phyloP scores from a whole-genome alignment of 2,113 vertebrate species.

The Polypterus bichir region DNA sequence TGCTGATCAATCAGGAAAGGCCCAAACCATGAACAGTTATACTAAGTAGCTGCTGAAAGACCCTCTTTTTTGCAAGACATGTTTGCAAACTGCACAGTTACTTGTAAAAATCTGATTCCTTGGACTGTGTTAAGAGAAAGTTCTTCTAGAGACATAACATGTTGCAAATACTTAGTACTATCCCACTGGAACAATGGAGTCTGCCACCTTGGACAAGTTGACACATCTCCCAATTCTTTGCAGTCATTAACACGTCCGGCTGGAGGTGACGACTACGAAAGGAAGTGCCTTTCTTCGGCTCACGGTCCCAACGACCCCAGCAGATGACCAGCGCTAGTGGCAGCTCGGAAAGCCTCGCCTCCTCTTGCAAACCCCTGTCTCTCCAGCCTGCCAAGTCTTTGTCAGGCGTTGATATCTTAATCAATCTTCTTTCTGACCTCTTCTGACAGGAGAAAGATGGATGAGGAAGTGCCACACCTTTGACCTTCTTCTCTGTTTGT shows the following conservation, averaged over 20 bases:
- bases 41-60: no score
- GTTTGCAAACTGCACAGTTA: neutral
- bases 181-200: slow-evolving; percentile 12
- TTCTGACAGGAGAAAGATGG: slow-evolving; percentile 73
- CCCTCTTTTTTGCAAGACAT: neutral
- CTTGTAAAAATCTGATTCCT: neutral
- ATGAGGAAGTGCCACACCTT: slow-evolving; percentile 73
- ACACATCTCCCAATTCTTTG: slow-evolving; percentile 13
- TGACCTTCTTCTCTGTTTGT: slow-evolving; percentile 64
- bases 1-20: no score
- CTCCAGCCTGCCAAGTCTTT: slow-evolving; percentile 50
- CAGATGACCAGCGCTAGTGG: slow-evolving; percentile 48
- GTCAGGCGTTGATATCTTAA: slow-evolving; percentile 87
- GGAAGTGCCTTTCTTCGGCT: slow-evolving; percentile 28
- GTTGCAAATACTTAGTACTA: no score
- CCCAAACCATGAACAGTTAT: no score
- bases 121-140: neutral
- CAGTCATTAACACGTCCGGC: slow-evolving; percentile 21
- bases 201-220: slow-evolving; percentile 24
- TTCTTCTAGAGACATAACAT: no score
- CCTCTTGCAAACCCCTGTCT: slow-evolving; percentile 25
- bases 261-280: slow-evolving; percentile 21
- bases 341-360: slow-evolving; percentile 28
- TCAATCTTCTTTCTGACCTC: slow-evolving; percentile 73
- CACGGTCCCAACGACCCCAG: slow-evolving; percentile 18